Base-by-base conservation (phyloP, 1,140 invertebrate genomes). In the Nilaparvata lugens region DNA sequence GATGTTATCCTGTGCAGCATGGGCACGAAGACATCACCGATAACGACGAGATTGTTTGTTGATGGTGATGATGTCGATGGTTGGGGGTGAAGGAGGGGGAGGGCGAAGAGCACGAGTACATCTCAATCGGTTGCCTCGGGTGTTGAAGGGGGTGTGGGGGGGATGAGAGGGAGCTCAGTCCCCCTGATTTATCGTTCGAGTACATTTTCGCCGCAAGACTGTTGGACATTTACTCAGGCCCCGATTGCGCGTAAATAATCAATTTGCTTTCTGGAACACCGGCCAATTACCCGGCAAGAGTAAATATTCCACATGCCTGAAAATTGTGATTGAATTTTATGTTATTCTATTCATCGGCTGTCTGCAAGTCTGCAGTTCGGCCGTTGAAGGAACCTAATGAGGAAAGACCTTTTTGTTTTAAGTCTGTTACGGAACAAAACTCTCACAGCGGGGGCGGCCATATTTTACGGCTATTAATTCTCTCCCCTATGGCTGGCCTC, bases 291-390 rank as follows among this genome's bases (percentile, higher is more conserved):
- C 58, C 1, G n/a, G 21, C 9, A 60, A 60, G 52, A 52, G 58
- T 52, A 60, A 60, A 60, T 35, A 60, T 53, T 60, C 40, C 28
- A 31, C 16, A 53, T 48, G 45, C 38, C 16, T 13, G 7, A 23
- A 52, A 51, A 31, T 38, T 60, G 45, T 53, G 58, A 60, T 60
- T 60, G 58, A 60, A 60, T 60, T 60, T 60, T 60, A 60, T 48
- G 58, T 60, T 48, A 25, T 43, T 24, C n/a, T 48, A 25, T 43
- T 24, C 24, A 42, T 23, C 14, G 58, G 28, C 25, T 35, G 31
- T 35, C 31, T 35, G 31, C 31, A 35, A 35, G 31, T 35, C 31
- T 35, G 31, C 24, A 35, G 25, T 31, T 40, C n/a, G 48, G 28
- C 28, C 11, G 28, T 51, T 31, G 40, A 13, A 23, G 40, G 25